phyloP scores from a whole-genome alignment of 2,888 invertebrate genomes.

The Aproaerema taeniolella region DNA sequence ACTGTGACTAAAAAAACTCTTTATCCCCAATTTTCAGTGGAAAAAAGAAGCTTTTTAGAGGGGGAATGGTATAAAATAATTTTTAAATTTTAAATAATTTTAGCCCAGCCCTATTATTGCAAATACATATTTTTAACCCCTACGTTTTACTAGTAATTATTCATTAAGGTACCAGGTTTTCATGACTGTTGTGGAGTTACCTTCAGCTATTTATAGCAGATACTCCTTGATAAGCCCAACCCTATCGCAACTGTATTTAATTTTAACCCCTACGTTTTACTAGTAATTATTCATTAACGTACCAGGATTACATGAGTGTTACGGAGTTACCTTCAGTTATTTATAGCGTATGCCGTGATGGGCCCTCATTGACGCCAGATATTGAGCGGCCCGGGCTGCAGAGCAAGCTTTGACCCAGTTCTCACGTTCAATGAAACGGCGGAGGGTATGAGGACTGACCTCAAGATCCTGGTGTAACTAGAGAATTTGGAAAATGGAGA shows the following conservation, averaged over 20 bases:
- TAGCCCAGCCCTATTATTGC: no score
- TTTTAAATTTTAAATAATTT: no score
- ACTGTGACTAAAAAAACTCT: no score
- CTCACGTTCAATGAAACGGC: constrained; percentile 58
- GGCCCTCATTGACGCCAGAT: constrained; percentile 55
- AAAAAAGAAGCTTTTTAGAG: no score
- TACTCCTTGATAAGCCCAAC: constrained; percentile 29
- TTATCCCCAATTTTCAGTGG: no score
- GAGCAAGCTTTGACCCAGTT: constrained; percentile 59
- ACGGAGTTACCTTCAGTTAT: constrained; percentile 39
- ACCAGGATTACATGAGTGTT: constrained; percentile 2
- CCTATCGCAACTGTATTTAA: no score
- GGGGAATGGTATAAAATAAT: no score
- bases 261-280: no score
- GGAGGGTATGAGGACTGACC: constrained; percentile 26
- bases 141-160: no score
- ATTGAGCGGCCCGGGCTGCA: constrained; percentile 61
- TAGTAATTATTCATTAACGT: no score
- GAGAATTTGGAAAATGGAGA: no score
- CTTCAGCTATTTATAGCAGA: constrained; percentile 53
- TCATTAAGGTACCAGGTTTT: constrained; percentile 2
- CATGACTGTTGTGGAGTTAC: constrained; percentile 16
- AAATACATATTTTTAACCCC: no score
- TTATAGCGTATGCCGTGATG: constrained; percentile 39
- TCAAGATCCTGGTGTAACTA: constrained; percentile 13